Evolutionary conservation across 2,888 invertebrate genomes (phyloP).

Genomic region (Caenorhabditis doughertyi): DNA sequence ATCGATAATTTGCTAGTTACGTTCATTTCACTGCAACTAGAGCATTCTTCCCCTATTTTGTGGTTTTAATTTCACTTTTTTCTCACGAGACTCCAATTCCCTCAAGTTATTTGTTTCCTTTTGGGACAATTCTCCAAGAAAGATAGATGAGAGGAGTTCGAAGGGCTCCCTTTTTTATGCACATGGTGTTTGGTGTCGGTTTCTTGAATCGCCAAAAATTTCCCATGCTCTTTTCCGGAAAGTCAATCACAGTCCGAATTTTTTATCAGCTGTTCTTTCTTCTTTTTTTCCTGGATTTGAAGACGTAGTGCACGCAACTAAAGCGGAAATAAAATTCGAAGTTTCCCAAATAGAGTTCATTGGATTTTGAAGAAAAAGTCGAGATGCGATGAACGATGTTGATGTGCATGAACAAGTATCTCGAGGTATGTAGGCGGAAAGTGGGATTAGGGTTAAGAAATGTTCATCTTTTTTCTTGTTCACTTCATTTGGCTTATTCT

Average conservation of each 20-base stretch:
- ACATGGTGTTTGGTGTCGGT: slow-evolving; percentile 18
- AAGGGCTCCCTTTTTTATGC: background rate
- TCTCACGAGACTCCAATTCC: slow-evolving; percentile 56
- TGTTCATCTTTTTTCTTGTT: slow-evolving; percentile 15
- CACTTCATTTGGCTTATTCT: slow-evolving; percentile 15
- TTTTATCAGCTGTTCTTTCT: slow-evolving; percentile 25
- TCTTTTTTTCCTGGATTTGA: background rate
- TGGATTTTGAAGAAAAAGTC: slow-evolving; percentile 6
- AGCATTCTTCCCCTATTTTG: background rate
- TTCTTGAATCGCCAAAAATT: slow-evolving; percentile 3
- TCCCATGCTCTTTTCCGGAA: background rate
- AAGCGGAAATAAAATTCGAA: slow-evolving; percentile 9
- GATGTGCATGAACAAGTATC: slow-evolving; percentile 21
- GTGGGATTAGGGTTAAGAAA: slow-evolving; percentile 35
- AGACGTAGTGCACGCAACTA: background rate
- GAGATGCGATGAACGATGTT: slow-evolving; percentile 10
- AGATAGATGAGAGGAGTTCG: slow-evolving; percentile 47
- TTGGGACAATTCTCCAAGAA: slow-evolving; percentile 2
- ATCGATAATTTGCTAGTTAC: slow-evolving; percentile 7
- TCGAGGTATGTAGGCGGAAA: slow-evolving; percentile 46
- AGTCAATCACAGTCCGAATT: slow-evolving; percentile 3
- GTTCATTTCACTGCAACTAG: background rate
- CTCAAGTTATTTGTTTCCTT: slow-evolving; percentile 27
- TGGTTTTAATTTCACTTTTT: slow-evolving; percentile 50
- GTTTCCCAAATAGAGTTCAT: slow-evolving; percentile 22